Evolutionary conservation across 2,888 invertebrate genomes (phyloP).

Genomic region (Silvanus unidentatus): DNA sequence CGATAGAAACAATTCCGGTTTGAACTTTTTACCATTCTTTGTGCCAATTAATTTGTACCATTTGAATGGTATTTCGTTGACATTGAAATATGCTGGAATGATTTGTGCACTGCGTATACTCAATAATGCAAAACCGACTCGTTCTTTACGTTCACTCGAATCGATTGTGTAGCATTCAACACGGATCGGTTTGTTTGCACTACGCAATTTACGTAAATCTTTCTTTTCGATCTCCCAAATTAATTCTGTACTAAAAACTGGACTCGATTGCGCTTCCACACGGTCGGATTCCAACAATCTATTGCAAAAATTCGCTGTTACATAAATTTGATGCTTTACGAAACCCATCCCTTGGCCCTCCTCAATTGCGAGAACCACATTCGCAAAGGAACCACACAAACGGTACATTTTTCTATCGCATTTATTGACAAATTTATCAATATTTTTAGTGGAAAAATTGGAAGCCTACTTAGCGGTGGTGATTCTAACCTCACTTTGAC

Average conservation of each 20-base stretch:
- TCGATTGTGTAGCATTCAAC: conserved; percentile 60
- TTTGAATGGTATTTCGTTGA: conserved; percentile 48
- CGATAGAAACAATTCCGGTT: conserved; percentile 58
- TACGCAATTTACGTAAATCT: conserved; percentile 64
- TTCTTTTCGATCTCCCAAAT: conserved; percentile 75
- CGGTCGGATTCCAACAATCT: conserved; percentile 27
- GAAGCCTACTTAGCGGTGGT: no score
- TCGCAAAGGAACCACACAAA: conserved; percentile 56
- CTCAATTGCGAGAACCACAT: conserved; percentile 61
- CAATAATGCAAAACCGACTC: conserved; percentile 63
- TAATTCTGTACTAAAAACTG: conserved; percentile 65
- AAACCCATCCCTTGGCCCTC: conserved; percentile 53
- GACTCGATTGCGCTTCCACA: conserved; percentile 36
- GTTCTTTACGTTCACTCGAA: conserved; percentile 53
- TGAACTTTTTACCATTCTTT: conserved; percentile 40
- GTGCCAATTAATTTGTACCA: conserved; percentile 59
- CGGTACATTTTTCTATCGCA: conserved; percentile 62
- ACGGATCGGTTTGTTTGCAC: conserved; percentile 67
- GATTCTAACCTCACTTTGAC: no score
- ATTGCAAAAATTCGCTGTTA: conserved; percentile 40
- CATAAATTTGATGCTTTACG: conserved; percentile 33
- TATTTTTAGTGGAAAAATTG: no score
- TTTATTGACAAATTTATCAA: no score
- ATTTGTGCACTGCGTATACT: conserved; percentile 66
- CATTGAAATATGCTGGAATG: conserved; percentile 50